Percentiles rank a stretch among this genome's conserved stretches.
phyloP scores from a whole-genome alignment of 2,113 vertebrate genomes.

The Rutilus rutilus region DNA sequence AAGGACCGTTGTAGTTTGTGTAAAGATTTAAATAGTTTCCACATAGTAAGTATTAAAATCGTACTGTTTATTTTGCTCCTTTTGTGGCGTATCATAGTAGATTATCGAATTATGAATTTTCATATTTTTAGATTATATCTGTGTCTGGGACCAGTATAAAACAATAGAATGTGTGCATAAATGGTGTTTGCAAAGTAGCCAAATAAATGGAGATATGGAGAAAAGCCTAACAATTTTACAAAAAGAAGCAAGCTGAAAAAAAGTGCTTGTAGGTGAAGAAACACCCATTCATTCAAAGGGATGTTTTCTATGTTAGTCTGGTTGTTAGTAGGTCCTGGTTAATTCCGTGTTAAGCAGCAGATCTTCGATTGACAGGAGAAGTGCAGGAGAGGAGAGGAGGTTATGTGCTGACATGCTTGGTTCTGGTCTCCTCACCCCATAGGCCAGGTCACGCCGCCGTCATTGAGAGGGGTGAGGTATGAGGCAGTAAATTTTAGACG shows the following conservation, averaged over 20 bases:
- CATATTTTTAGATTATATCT: neutral
- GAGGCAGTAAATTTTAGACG: neutral
- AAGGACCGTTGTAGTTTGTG: too few species aligned
- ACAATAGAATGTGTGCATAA: neutral
- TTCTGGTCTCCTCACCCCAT: neutral
- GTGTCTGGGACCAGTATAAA: neutral
- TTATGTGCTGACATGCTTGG: slow-evolving; percentile 13
- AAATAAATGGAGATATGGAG: neutral
- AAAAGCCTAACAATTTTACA: neutral
- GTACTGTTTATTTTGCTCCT: neutral
- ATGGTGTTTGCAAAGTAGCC: neutral
- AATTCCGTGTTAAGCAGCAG: neutral
- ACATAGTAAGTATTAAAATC: neutral
- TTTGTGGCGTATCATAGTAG: neutral
- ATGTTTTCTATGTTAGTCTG: neutral
- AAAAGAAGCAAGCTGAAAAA: neutral
- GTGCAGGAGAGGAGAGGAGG: neutral
- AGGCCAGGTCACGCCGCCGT: neutral
- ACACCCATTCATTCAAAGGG: neutral
- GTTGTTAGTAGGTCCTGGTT: neutral
- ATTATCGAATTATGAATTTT: neutral
- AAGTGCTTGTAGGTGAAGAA: neutral
- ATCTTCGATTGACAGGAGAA: neutral
- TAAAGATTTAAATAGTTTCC: neutral
- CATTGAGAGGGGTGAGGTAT: slow-evolving; percentile 22